Percentiles rank a stretch among this genome's conserved stretches.
These are phyloP conservation scores for Platycnemis pennipes DNA, from an alignment of 2,888 invertebrate species.

Conservation along the genomic window DNA sequence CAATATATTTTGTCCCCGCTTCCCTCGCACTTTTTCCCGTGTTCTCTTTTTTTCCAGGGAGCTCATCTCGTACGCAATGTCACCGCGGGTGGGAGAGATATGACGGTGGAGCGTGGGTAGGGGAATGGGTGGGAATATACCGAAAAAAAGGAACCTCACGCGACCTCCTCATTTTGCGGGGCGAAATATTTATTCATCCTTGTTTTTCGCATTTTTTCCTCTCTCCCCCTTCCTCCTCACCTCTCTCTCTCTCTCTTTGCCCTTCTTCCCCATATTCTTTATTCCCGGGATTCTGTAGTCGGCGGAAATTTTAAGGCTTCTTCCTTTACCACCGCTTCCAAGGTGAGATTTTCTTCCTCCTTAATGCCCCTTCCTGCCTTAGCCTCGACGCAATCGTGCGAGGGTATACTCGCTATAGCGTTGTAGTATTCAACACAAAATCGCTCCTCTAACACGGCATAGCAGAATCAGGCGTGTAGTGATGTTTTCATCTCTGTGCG, in stretches of 20 bases:
- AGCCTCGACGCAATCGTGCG: no score
- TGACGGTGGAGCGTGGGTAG: neutral
- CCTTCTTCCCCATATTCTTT: neutral
- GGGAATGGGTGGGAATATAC: neutral
- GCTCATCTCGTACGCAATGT: conserved; percentile 31
- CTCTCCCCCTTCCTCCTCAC: neutral
- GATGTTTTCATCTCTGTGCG: no score
- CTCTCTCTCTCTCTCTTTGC: neutral
- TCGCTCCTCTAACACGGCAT: no score
- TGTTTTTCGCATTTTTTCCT: neutral
- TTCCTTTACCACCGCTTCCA: neutral
- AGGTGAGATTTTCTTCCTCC: neutral
- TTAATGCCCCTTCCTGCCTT: neutral
- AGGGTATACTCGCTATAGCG: no score
- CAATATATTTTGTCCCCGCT: neutral
- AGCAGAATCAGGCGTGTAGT: no score
- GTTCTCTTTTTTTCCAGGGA: neutral
- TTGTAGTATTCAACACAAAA: no score
- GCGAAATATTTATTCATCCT: conserved; percentile 8
- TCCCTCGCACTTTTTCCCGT: neutral
- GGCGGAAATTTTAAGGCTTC: neutral
- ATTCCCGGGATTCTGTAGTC: conserved; percentile 1
- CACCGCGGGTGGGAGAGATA: neutral
- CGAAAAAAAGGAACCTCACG: neutral
- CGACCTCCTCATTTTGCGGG: conserved; percentile 8